Evolutionary conservation across 2,113 vertebrate species (phyloP), one percentile per base, ranked within the genome.

Genomic region (Saguinus imperator): DNA sequence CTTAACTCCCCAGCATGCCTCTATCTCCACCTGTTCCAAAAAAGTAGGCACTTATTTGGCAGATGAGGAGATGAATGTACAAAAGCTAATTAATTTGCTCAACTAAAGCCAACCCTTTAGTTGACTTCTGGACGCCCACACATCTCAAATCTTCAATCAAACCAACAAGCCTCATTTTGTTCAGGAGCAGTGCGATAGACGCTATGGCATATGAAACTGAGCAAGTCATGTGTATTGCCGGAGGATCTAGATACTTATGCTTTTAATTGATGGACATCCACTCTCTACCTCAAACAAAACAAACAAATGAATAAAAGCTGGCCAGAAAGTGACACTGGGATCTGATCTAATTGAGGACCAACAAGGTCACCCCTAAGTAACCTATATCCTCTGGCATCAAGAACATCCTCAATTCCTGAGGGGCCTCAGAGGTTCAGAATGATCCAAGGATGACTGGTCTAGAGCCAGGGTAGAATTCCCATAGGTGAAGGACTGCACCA

Each of bases 361-460:
- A 27, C 87, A 85, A 95, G 77, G 97, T 96, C 75, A 98, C 79
- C 76, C 88, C 82, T 58, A 88, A 73, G 70, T 88, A 94, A 96
- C 72, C 90, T 84, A 58, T 11, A 85, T 57, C 73, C 29, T 92
- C 40, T 79, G 87, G 89, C 83, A 86, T 55, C 35, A 97, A 68
- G 58, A 97, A 93, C 52, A n/a, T 72, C 83, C 75, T 88, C 72
- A 75, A 45, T 95, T 96, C 89, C 87, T 37, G 12, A 61, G n/a
- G 89, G 76, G 81, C 57, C 66, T 87, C 29, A 61, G 76, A 70
- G 77, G 80, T 87, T 48, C 83, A 64, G 73, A 85, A 86, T 52
- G 72, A 97, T 25, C 73, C 58, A 89, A 79, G 58, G 81, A 94
- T 94, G 73, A 85, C n/a, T 91, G 66, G 76, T 79, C 32, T 8